These are phyloP conservation scores for Epizoanthus ramosus DNA, from an alignment of 92 coral and sea anemone species.

Conservation along the genomic window DNA sequence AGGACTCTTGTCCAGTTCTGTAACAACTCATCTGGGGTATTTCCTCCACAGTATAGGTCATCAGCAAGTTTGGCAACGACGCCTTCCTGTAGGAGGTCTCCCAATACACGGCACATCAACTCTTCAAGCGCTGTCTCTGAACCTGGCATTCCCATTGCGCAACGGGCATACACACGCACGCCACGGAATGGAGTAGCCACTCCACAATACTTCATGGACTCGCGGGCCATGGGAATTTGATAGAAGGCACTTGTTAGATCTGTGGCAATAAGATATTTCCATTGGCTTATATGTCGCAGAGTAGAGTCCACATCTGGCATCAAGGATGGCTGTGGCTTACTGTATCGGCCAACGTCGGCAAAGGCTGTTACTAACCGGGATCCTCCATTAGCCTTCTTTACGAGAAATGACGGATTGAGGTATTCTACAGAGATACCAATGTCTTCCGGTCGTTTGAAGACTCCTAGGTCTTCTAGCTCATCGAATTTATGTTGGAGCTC, in stretches of 20 bases:
- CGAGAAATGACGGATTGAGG: constrained; percentile 42
- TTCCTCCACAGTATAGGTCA: constrained; percentile 53
- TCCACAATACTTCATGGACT: constrained; percentile 52
- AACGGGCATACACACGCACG: constrained; percentile 40
- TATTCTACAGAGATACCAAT: constrained; percentile 36
- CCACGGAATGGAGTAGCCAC: constrained; percentile 40
- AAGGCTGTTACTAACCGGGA: constrained; percentile 34
- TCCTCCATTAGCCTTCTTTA: constrained; percentile 46
- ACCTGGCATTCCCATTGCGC: constrained; percentile 61
- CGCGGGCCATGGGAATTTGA: constrained; percentile 55
- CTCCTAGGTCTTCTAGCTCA: constrained; percentile 38
- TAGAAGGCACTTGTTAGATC: constrained; percentile 68
- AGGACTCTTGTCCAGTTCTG: constrained; percentile 29
- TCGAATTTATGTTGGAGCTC: constrained; percentile 50
- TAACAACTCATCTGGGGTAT: constrained; percentile 32
- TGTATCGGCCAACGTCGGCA: constrained; percentile 55
- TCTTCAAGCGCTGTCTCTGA: constrained; percentile 68
- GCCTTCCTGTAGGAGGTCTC: constrained; percentile 50
- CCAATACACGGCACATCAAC: constrained; percentile 55
- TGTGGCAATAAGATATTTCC: constrained; percentile 52
- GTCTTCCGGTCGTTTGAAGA: constrained; percentile 45
- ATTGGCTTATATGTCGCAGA: constrained; percentile 52
- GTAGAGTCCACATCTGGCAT: constrained; percentile 48
- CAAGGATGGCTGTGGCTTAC: constrained; percentile 52
- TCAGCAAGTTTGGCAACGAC: constrained; percentile 45